Conservation (phyloP, 2,888 invertebrate species). For the Acleris cristana region DNA sequence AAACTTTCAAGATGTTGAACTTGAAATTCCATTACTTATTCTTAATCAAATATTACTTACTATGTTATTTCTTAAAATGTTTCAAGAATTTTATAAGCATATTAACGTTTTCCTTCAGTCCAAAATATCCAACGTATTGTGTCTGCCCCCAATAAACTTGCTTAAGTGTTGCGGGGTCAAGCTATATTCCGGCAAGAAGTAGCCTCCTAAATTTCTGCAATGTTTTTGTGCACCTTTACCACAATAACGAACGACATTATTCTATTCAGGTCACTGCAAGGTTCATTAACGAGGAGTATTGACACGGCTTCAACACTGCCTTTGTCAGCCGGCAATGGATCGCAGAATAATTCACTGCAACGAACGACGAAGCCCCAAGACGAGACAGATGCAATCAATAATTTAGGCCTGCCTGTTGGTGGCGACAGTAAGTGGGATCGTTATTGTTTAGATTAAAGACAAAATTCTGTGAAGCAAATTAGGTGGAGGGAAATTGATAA, state of each 20-base stretch:
- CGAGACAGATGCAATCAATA: constrained; percentile 75
- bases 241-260: constrained; percentile 4
- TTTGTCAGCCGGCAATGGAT: constrained; percentile 69
- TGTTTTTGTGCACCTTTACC: constrained; percentile 27
- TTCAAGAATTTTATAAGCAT: background rate
- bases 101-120: constrained; percentile 9
- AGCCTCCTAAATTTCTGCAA: constrained; percentile 36
- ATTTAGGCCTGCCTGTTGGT: constrained; percentile 70
- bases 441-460: constrained; percentile 35
- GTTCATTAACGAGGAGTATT: constrained; percentile 76
- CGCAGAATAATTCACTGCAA: constrained; percentile 74
- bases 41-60: no score
- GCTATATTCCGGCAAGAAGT: constrained; percentile 34
- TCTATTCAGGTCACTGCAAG: constrained; percentile 69
- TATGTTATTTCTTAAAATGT: background rate
- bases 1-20: no score
- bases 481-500: constrained; percentile 22
- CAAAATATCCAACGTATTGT: constrained; percentile 27
- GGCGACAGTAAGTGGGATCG: constrained; percentile 49
- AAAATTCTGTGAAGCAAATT: constrained; percentile 33
- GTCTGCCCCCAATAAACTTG: constrained; percentile 27
- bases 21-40: no score
- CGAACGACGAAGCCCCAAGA: constrained; percentile 67
- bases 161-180: constrained; percentile 14
- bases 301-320: constrained; percentile 77